Conservation (phyloP, 2,888 invertebrate genomes). For the Phlogophora meticulosa region DNA sequence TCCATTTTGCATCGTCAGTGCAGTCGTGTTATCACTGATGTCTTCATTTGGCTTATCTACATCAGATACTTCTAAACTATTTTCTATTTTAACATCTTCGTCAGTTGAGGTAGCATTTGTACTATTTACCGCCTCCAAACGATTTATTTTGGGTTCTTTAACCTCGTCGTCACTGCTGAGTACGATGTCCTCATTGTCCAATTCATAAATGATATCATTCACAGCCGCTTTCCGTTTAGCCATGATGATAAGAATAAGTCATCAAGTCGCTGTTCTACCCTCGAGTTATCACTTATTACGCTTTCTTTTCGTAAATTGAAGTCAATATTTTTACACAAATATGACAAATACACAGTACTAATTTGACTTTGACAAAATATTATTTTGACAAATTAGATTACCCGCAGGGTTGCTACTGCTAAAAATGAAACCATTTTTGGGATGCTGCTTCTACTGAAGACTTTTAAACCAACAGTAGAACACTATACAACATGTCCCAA, state of each 20-base stretch:
- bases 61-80: constrained; percentile 58
- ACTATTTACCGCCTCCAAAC: constrained; percentile 67
- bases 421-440: neutral
- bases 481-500: too few species aligned
- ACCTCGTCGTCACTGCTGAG: constrained; percentile 87
- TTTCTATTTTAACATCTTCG: constrained; percentile 68
- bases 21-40: constrained; percentile 58
- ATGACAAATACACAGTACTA: constrained; percentile 2
- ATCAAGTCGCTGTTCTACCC: constrained; percentile 36
- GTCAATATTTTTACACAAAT: constrained; percentile 22
- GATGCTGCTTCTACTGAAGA: neutral
- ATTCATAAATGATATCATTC: constrained; percentile 89
- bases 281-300: constrained; percentile 10
- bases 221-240: constrained; percentile 86
- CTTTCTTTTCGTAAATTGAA: constrained; percentile 18
- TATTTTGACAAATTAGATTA: constrained; percentile 50
- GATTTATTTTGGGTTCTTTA: constrained; percentile 81
- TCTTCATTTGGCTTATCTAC: constrained; percentile 71
- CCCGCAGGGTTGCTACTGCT: neutral
- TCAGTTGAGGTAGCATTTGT: constrained; percentile 60
- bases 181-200: constrained; percentile 88
- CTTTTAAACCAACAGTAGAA: too few species aligned
- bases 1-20: constrained; percentile 77
- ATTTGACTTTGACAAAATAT: constrained; percentile 39
- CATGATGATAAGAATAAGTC: constrained; percentile 71